Evolutionary conservation across 2,888 invertebrate species (phyloP).

Genomic region (Gortyna flavago): DNA sequence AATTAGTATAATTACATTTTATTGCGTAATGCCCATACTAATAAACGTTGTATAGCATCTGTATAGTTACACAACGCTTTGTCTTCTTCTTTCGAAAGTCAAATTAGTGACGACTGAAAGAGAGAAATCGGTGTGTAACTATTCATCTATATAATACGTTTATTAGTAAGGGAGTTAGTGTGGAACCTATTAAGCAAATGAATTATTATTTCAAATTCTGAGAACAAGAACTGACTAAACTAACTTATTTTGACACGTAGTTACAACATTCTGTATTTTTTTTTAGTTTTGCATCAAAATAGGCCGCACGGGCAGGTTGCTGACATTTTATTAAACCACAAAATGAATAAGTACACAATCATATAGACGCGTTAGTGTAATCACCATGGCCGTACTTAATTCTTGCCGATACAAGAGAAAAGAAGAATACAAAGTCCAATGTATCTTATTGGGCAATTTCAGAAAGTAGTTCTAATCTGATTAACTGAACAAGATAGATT

Average conservation of each 20-base stretch:
- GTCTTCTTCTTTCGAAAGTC: no score
- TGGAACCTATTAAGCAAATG: not conserved
- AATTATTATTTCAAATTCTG: no score
- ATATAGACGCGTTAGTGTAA: not conserved
- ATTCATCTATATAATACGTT: no score
- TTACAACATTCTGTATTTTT: no score
- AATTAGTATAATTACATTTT: not conserved
- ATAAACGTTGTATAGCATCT: no score
- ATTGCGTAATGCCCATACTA: no score
- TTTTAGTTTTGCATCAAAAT: not conserved
- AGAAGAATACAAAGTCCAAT: not conserved
- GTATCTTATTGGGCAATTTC: slow-evolving; percentile 29
- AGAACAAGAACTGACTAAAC: no score
- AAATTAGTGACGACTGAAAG: no score
- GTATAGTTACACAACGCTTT: no score
- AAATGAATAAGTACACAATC: not conserved
- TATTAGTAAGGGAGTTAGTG: no score
- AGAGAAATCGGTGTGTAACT: no score
- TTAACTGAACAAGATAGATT: slow-evolving; percentile 29
- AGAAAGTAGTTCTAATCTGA: slow-evolving; percentile 29
- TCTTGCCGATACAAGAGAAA: not conserved
- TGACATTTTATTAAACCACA: not conserved
- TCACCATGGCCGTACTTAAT: not conserved
- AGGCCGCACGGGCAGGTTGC: not conserved
- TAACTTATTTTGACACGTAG: no score